Evolutionary conservation across 2,888 invertebrate genomes (phyloP).

Genomic region (Campoletis raptor): DNA sequence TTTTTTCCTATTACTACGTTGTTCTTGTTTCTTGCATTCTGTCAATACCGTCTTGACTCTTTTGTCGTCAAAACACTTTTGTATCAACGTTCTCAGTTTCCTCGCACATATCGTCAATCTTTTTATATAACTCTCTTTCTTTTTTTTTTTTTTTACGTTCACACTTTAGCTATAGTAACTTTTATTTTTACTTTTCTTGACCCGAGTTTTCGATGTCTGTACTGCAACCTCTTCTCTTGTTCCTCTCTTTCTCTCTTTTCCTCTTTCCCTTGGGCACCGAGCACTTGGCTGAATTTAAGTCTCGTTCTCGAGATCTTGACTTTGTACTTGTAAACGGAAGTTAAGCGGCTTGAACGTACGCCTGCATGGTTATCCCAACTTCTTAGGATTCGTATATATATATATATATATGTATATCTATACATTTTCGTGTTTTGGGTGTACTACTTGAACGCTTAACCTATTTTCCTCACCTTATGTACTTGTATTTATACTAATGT

Average conservation of each 20-base stretch:
- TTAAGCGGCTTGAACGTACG: constrained; percentile 70
- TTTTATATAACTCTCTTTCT: neutral
- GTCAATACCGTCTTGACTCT: neutral
- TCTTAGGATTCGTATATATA: constrained; percentile 3
- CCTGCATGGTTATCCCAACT: constrained; percentile 51
- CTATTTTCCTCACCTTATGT: constrained; percentile 59
- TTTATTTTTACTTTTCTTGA: constrained; percentile 10
- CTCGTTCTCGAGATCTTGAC: constrained; percentile 63
- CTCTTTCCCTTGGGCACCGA: constrained; percentile 2
- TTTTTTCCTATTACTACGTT: neutral
- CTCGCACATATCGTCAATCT: neutral
- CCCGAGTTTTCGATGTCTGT: constrained; percentile 38
- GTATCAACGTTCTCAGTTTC: constrained; percentile 26
- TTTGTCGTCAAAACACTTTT: neutral
- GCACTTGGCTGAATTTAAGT: constrained; percentile 59
- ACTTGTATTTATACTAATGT: neutral
- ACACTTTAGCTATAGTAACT: constrained; percentile 9
- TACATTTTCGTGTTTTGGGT: constrained; percentile 58
- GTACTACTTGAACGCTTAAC: constrained; percentile 70
- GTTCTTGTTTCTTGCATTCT: neutral
- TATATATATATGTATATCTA: neutral
- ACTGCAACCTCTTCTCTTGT: constrained; percentile 3
- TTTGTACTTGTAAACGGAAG: constrained; percentile 71
- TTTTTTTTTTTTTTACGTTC: constrained; percentile 2
- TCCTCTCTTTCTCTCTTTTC: neutral